phyloP scores from a whole-genome alignment of 2,888 invertebrate genomes.

The Nematopogon swammerdamellus region DNA sequence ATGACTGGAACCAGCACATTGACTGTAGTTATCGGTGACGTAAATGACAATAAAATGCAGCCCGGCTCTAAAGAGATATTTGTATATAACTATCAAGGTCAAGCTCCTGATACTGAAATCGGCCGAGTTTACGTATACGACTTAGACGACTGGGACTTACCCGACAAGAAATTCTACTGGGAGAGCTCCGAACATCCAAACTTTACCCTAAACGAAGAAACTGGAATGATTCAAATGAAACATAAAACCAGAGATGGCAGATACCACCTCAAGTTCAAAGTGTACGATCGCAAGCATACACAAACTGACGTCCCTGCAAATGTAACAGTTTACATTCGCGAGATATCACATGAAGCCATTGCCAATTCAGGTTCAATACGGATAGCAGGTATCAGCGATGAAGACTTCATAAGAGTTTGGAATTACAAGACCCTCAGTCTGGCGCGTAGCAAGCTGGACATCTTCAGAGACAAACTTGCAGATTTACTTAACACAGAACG shows the following conservation, averaged over 20 bases:
- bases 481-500: slow-evolving; percentile 80
- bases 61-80: slow-evolving; percentile 96
- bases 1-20: slow-evolving; percentile 96
- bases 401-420: slow-evolving; percentile 95
- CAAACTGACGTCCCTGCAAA: slow-evolving; percentile 96
- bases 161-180: slow-evolving; percentile 97
- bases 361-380: slow-evolving; percentile 93
- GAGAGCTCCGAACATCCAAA: slow-evolving; percentile 81
- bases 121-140: slow-evolving; percentile 97
- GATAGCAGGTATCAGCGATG: slow-evolving; percentile 90
- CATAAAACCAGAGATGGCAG: slow-evolving; percentile 88
- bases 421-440: slow-evolving; percentile 85
- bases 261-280: slow-evolving; percentile 78
- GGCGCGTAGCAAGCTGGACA: slow-evolving; percentile 84
- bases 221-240: slow-evolving; percentile 94
- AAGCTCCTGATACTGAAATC: slow-evolving; percentile 86
- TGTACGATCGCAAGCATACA: slow-evolving; percentile 91
- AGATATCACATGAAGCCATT: slow-evolving; percentile 94
- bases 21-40: slow-evolving; percentile 95
- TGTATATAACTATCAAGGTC: slow-evolving; percentile 94
- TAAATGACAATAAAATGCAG: slow-evolving; percentile 98
- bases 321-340: slow-evolving; percentile 90
- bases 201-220: slow-evolving; percentile 86
- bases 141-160: slow-evolving; percentile 97
- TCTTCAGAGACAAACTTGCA: slow-evolving; percentile 84